phyloP scores from a whole-genome alignment of 2,888 invertebrate species.

The Microctonus brassicae region DNA sequence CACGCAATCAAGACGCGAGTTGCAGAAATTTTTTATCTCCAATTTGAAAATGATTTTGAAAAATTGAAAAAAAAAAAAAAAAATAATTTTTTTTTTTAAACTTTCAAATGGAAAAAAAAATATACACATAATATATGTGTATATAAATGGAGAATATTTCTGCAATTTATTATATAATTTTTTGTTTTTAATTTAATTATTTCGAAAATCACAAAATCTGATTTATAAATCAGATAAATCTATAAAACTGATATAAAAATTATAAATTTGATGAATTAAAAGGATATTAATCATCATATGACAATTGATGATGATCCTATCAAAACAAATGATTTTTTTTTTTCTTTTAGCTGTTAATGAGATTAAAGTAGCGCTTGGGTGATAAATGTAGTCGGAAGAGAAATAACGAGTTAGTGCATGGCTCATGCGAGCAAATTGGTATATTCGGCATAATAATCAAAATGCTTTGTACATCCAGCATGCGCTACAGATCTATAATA shows the following conservation, averaged over 20 bases:
- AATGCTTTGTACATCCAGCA: conserved; percentile 64
- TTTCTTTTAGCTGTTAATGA: conserved; percentile 30
- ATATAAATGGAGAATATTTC: conserved; percentile 44
- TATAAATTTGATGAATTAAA: neutral
- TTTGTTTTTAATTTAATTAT: neutral
- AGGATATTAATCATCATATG: neutral
- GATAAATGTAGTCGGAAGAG: conserved; percentile 42
- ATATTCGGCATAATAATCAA: conserved; percentile 50
- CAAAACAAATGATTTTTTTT: conserved; percentile 16
- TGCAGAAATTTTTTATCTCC: conserved; percentile 38
- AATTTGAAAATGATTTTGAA: conserved; percentile 45
- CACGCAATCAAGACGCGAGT: conserved; percentile 53
- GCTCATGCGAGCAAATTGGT: conserved; percentile 62
- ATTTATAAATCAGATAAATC: neutral
- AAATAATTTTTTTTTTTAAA: neutral
- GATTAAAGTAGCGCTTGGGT: conserved; percentile 31
- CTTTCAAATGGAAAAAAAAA: neutral
- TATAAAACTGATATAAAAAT: neutral
- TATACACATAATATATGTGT: neutral
- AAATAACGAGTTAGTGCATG: conserved; percentile 61
- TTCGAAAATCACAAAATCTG: neutral
- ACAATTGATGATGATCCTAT: neutral
- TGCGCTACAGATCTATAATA: conserved; percentile 63
- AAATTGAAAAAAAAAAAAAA: conserved; percentile 13
- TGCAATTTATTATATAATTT: conserved; percentile 46